Evolutionary conservation across 1,140 invertebrate genomes (phyloP).

Genomic region (Calephelis nemesis): DNA sequence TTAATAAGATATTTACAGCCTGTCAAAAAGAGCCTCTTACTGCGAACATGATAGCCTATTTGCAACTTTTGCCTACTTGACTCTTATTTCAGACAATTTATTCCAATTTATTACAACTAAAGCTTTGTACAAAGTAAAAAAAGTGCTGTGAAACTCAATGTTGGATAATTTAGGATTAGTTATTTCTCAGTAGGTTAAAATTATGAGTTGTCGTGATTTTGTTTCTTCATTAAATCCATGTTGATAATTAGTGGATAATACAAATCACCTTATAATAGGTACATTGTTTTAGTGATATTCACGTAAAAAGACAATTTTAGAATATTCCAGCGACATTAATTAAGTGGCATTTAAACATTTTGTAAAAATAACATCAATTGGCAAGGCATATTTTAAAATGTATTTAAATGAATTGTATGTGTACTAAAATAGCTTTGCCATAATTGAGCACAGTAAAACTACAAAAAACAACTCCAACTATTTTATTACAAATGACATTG

Average conservation of each 20-base stretch:
- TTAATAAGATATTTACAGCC: no score
- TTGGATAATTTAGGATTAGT: slow-evolving; percentile 16
- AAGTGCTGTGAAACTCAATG: background rate
- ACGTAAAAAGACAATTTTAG: slow-evolving; percentile 1
- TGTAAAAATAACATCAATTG: background rate
- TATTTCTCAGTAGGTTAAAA: slow-evolving; percentile 11
- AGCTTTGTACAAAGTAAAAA: no score
- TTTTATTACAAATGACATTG: no score
- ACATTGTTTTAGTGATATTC: slow-evolving; percentile 5
- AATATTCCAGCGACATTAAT: background rate
- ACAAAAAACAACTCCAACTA: no score
- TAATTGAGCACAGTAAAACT: background rate
- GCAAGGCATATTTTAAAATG: background rate
- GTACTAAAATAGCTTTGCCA: background rate
- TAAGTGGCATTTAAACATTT: background rate
- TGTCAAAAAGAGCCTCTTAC: no score
- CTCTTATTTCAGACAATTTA: no score
- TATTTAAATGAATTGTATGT: background rate
- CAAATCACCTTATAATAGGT: background rate
- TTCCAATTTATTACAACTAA: no score
- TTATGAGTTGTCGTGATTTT: slow-evolving; percentile 8
- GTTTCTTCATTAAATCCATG: background rate
- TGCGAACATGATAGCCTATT: no score
- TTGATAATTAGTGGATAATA: background rate
- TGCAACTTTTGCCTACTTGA: no score